phyloP scores from a whole-genome alignment of 1,140 invertebrate species.

The Lucilia cuprina region DNA sequence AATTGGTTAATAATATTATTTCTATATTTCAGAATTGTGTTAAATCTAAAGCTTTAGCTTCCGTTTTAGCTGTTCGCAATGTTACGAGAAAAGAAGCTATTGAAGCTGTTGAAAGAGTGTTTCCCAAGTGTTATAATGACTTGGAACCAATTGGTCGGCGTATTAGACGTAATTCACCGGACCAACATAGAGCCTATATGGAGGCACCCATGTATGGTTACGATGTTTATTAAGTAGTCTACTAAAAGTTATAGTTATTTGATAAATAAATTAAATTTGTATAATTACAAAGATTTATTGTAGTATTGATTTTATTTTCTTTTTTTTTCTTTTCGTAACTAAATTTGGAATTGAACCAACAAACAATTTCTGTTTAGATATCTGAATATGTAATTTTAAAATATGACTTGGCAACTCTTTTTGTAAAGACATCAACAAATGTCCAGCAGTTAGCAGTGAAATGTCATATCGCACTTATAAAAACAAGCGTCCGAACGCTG shows the following conservation, averaged over 20 bases:
- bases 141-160: conserved; percentile 90
- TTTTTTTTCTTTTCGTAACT: no score
- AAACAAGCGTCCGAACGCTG: no score
- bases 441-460: no score
- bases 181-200: conserved; percentile 78
- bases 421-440: no score
- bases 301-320: no score
- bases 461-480: no score
- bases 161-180: conserved; percentile 76
- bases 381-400: no score
- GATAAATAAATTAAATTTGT: background rate
- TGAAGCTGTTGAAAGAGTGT: conserved; percentile 85
- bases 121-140: conserved; percentile 91
- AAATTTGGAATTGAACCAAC: no score
- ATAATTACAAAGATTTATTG: background rate
- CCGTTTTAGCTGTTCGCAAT: conserved; percentile 81
- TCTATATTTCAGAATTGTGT: conserved; percentile 81
- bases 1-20: background rate
- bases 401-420: no score
- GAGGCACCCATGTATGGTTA: conserved; percentile 85
- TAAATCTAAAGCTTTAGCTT: conserved; percentile 83
- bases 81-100: conserved; percentile 76
- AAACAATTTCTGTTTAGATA: no score
- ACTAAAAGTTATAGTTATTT: background rate
- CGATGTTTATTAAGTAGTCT: conserved; percentile 63